Base-by-base conservation (phyloP, 1,140 invertebrate species). In the Caenorhabditis tropicalis region DNA sequence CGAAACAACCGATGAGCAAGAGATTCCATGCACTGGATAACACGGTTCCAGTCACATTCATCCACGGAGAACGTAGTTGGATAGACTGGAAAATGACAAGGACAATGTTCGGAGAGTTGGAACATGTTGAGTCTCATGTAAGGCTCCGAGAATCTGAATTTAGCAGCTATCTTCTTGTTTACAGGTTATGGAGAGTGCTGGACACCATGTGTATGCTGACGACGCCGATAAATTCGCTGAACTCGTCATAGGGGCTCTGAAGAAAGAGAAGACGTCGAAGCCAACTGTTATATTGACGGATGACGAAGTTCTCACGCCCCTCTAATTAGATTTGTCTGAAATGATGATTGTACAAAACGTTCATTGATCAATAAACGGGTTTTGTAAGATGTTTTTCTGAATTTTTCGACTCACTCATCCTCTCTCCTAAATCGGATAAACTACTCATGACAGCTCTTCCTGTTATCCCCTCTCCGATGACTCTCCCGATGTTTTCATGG, bases 171-270 rank as follows among this genome's bases (percentile, higher is more conserved):
- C 15, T n/a, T n/a, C 4, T 24, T 70, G 24, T 24, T 58, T 70
- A 31, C 89, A 97, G 95, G 93, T 96, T 1, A 95, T 98, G 79
- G 93, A 94, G 84, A 95, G 96, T 82, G 96, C 97, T 36, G 96
- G 97, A 9, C 97, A 98, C 92, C 97, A 98, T 92, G 94, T 98
- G 9, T 98, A 98, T 92, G 95, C 96, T 1, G 97, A 98, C 89
- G 95, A 95, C 91, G 94, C 94, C 51, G 95, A 96, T 46, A 92
- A 94, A 65, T 99, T 99, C 91, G 98, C 98, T 92, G 93, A 94
- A 89, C 43, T 80, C 19, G 48, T 84, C 21, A 74, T 74, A 12
- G 65, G 65, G 12, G 43, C 65, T 46, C n/a, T 74, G 36, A 74
- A 74, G 24, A 36, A 43, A 21, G 36, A 29, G 29, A 36, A 36